A percentile compares a stretch with the other conserved stretches of the same genome.
phyloP scores from a whole-genome alignment of 1,140 invertebrate species.

The Hycleus phaleratus region DNA sequence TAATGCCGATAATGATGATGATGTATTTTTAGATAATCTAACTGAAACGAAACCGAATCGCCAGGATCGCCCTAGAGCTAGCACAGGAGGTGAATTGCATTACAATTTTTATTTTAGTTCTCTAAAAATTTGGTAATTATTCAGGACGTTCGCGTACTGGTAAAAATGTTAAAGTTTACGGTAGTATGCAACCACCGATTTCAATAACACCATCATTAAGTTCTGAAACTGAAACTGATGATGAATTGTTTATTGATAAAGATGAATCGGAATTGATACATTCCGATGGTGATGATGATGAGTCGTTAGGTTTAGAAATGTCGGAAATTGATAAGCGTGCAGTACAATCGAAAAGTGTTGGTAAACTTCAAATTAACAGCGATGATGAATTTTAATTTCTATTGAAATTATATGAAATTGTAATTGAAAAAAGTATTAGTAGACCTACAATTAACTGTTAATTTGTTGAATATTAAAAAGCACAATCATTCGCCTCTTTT shows the following conservation, averaged over 20 bases:
- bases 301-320: constrained; percentile 36
- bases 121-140: background rate
- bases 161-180: constrained; percentile 27
- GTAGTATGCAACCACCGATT: constrained; percentile 31
- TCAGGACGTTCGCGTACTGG: constrained; percentile 17
- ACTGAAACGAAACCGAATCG: constrained; percentile 18
- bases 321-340: constrained; percentile 28
- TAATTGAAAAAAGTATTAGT: too few species aligned
- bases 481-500: too few species aligned
- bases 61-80: constrained; percentile 32
- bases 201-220: constrained; percentile 33
- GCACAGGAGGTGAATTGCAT: constrained; percentile 28
- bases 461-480: too few species aligned
- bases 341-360: constrained; percentile 19
- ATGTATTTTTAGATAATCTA: constrained; percentile 23
- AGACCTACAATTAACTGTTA: too few species aligned
- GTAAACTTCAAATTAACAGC: constrained; percentile 31
- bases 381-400: constrained; percentile 38
- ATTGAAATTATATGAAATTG: too few species aligned
- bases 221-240: constrained; percentile 36
- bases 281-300: constrained; percentile 37
- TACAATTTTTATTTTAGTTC: too few species aligned
- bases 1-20: constrained; percentile 9
- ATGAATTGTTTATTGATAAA: constrained; percentile 38
- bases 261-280: constrained; percentile 39